Base-by-base conservation (phyloP, 2,888 invertebrate species). In the Charanyca ferruginea region DNA sequence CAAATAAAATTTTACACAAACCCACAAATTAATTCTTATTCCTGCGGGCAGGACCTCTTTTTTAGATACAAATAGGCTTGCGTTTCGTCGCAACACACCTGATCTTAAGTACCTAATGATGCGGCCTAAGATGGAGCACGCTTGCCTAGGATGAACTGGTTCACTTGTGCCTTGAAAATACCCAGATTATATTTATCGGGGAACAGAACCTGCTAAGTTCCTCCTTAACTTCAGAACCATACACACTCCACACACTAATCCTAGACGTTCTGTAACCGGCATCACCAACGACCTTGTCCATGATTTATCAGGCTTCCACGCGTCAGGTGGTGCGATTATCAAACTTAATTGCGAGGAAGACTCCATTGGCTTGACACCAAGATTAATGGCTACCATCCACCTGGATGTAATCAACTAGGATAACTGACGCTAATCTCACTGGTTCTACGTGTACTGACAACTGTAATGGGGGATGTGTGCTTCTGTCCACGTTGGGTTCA, bases 251-350 rank as follows among this genome's bases (percentile, higher is more conserved):
- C 47, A 11, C 16, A 25, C 42, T 65, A 72, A 54, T 73, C 41
- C 51, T 41, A 22, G 49, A 57, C 61, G 68, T 51, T 72, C 41
- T 9, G 20, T 45, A 23, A 16, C 44, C 32, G 58, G 58, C 41
- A 28, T n/a, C 59, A 44, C 22, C 42, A 28, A 18, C 57, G 68
- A 38, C 79, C 79, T 79, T 62, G 79, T 67, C 41, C 44, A 75
- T 79, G 79, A 75, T 75, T 75, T 75, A 74, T 75, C 75, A 75
- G 75, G 75, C 75, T 75, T 75, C 79, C 67, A 59, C 55, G 69
- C 62, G 79, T 79, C 64, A 76, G 80, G 66, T 79, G 63, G 47
- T 32, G 62, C 68, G 77, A 79, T 82, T 79, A 82, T 76, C 80
- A 68, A 81, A 66, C 61, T 65, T 75, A 82, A 82, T 82, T 79